Evolutionary conservation across 2,888 invertebrate genomes (phyloP), one percentile per base, ranked within the genome.

Genomic region (Caenorhabditis panamensis): DNA sequence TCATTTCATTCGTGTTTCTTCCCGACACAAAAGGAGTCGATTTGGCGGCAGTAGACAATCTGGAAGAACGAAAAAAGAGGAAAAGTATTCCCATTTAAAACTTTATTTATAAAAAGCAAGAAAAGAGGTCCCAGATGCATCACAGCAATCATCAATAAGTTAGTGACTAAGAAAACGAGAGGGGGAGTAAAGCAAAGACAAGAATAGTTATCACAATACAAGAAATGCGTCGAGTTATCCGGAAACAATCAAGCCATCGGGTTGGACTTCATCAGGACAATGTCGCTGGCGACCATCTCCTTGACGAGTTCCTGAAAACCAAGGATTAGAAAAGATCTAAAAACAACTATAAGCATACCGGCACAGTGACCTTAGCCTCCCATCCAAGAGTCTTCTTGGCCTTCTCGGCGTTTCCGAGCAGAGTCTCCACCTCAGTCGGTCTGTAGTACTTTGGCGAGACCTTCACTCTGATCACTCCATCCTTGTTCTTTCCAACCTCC

Each of bases 221-320:
- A 54, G 2, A 28, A 28, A 54, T 11, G 54, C 13, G 28, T 13
- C 51, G 31, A 24, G 2, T 8, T 18, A 41, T 20, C 20, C 2
- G 31, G 31, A 31, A 18, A 36, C 5, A 11, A 20, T 59, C 88
- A 97, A 82, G 97, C 97, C 86, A 93, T 93, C 5, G 97, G 97
- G 92, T 98, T 95, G 85, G 93, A 94, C 91, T 94, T 95, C 97
- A 98, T 98, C 72, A 98, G 93, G 86, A 93, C 94, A 44, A 98
- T 93, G 92, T 98, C 98, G 0, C 95, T 94, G 36, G 94, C 94
- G 93, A 98, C 94, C 98, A 98, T 98, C 91, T 97, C 97, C 88
- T 94, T 94, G 1, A 98, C 96, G 54, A 99, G 93, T 90, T 95
- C 94, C 84, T 88, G 76, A 26, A 88, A n/a, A n/a, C 72, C 13